Evolutionary conservation across 2,113 vertebrate genomes (phyloP).

Genomic region (Pseudois nayaur): DNA sequence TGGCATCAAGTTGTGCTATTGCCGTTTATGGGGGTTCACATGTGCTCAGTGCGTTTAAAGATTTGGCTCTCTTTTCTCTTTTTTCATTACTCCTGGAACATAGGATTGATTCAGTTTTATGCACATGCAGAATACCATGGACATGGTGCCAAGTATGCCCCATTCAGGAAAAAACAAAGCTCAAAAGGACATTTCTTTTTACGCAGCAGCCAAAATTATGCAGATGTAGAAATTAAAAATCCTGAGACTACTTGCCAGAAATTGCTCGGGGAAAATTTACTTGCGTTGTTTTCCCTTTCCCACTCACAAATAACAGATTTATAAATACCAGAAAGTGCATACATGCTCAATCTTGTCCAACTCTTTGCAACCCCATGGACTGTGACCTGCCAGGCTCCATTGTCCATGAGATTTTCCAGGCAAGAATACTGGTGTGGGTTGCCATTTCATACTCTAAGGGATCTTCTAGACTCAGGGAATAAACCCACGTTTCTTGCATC

Average conservation of each 20-base stretch:
- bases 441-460: background rate
- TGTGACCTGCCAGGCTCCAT: background rate
- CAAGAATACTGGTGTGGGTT: background rate
- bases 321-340: background rate
- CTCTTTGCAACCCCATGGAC: background rate
- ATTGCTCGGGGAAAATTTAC: conserved; percentile 22
- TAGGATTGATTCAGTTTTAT: conserved; percentile 58
- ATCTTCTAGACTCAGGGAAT: background rate
- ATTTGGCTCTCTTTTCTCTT: background rate
- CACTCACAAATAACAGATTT: conserved; percentile 10
- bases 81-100: conserved; percentile 46
- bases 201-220: background rate
- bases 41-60: background rate
- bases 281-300: conserved; percentile 37
- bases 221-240: conserved; percentile 62
- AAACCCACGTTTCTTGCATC: background rate
- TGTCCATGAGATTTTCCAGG: background rate
- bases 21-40: background rate
- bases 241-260: background rate
- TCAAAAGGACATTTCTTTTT: conserved; percentile 20
- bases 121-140: conserved; percentile 35
- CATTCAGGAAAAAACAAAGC: conserved; percentile 34
- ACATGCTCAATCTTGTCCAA: background rate
- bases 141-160: background rate
- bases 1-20: conserved; percentile 13